Conservation (phyloP, 1,140 invertebrate species). For the Heliconius hewitsoni region DNA sequence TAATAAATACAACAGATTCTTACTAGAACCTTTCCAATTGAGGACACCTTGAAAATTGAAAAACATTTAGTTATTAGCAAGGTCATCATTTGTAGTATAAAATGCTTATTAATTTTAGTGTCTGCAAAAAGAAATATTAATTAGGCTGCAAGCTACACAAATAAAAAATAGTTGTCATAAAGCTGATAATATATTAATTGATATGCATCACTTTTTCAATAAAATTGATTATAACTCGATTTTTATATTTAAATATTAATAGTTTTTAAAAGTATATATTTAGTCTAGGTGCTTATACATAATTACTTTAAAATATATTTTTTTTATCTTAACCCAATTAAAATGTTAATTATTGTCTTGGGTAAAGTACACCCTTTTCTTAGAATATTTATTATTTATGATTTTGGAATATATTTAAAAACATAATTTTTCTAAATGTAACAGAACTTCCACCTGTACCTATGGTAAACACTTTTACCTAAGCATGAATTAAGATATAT, state of each 20-base stretch:
- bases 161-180: neutral
- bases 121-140: conserved; percentile 8
- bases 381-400: no score
- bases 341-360: no score
- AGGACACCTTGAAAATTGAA: neutral
- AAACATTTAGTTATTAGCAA: conserved; percentile 7
- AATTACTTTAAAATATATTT: no score
- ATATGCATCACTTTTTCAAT: neutral
- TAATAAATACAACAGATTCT: neutral
- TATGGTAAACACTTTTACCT: no score
- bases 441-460: no score
- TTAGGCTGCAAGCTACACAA: neutral
- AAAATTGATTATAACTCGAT: neutral
- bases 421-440: no score
- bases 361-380: no score
- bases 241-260: neutral
- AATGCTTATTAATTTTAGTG: neutral
- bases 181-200: neutral
- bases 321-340: no score
- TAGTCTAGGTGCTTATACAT: no score
- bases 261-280: neutral
- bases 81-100: neutral
- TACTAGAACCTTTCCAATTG: neutral
- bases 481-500: no score
- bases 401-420: no score